These are phyloP conservation scores for Lucinisca nassula DNA, from an alignment of 2,888 invertebrate species.

Conservation along the genomic window DNA sequence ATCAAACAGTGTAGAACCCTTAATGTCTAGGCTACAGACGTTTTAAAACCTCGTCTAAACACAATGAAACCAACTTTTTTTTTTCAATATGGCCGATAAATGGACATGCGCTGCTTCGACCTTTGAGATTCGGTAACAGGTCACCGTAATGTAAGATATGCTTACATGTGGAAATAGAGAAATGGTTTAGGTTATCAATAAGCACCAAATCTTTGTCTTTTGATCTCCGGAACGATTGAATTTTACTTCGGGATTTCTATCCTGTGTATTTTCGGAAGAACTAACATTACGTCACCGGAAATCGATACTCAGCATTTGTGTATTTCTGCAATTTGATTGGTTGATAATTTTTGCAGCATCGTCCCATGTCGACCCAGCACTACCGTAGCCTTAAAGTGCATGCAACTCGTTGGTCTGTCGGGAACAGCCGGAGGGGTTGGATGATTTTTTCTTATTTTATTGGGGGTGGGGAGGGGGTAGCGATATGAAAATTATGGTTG, in stretches of 20 bases:
- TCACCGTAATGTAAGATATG: background rate
- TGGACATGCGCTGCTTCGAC: slow-evolving; percentile 69
- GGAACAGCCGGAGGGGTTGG: too few relatives aligned
- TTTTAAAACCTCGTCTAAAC: too few relatives aligned
- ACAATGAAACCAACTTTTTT: slow-evolving; percentile 56
- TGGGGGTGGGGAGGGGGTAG: too few relatives aligned
- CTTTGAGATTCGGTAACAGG: background rate
- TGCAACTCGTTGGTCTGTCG: too few relatives aligned
- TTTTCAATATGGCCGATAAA: slow-evolving; percentile 70
- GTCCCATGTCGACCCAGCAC: too few relatives aligned
- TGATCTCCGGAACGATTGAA: background rate
- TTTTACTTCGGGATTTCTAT: background rate
- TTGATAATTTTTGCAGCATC: background rate
- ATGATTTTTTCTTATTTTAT: too few relatives aligned
- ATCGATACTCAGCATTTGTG: slow-evolving; percentile 30
- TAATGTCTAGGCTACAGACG: too few relatives aligned
- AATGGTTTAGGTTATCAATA: background rate
- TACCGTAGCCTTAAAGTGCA: too few relatives aligned
- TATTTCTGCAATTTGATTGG: slow-evolving; percentile 48
- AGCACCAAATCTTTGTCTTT: background rate
- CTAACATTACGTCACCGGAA: slow-evolving; percentile 70
- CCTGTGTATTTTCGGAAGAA: background rate
- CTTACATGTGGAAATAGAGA: background rate
- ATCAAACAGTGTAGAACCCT: too few relatives aligned
- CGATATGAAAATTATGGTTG: too few relatives aligned